A percentile compares a stretch with the other conserved stretches of the same genome.
Conservation (phyloP, 2,888 invertebrate species). For the Abrostola triplasia region DNA sequence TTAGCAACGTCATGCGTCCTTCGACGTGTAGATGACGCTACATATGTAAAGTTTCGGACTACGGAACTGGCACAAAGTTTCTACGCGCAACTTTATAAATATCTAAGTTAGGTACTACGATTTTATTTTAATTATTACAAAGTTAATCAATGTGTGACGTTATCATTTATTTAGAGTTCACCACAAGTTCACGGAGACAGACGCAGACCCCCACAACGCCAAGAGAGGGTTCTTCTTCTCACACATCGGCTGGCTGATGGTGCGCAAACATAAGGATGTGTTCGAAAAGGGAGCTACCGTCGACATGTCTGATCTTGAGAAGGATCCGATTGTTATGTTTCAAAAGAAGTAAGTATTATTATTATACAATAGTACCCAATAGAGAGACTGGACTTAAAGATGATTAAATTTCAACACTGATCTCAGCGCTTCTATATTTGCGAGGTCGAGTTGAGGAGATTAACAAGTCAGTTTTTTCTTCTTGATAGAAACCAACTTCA, state of each 20-base stretch:
- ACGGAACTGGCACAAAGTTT: too few species aligned
- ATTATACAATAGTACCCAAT: not conserved
- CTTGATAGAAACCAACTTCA: too few species aligned
- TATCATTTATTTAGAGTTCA: conserved; percentile 89
- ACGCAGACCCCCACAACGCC: conserved; percentile 97
- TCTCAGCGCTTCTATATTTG: too few species aligned
- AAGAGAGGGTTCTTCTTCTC: conserved; percentile 97
- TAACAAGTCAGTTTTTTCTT: too few species aligned
- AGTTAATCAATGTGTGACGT: not conserved
- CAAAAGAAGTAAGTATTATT: conserved; percentile 93
- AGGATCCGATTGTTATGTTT: conserved; percentile 95
- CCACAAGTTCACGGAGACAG: conserved; percentile 96
- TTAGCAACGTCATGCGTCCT: too few species aligned
- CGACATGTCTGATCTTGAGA: conserved; percentile 95
- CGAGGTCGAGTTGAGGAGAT: not conserved
- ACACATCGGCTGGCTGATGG: conserved; percentile 97
- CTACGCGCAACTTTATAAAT: too few species aligned
- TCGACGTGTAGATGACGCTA: too few species aligned
- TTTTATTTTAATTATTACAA: too few species aligned
- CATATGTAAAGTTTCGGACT: too few species aligned
- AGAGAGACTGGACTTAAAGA: too few species aligned
- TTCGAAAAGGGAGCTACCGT: conserved; percentile 93
- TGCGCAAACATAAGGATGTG: conserved; percentile 96
- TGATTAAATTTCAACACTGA: too few species aligned
- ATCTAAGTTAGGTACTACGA: too few species aligned